Percentiles rank a stretch among this genome's conserved stretches.
Conservation (phyloP, 2,797 vertebrate species). For the Anniella stebbinsi region DNA sequence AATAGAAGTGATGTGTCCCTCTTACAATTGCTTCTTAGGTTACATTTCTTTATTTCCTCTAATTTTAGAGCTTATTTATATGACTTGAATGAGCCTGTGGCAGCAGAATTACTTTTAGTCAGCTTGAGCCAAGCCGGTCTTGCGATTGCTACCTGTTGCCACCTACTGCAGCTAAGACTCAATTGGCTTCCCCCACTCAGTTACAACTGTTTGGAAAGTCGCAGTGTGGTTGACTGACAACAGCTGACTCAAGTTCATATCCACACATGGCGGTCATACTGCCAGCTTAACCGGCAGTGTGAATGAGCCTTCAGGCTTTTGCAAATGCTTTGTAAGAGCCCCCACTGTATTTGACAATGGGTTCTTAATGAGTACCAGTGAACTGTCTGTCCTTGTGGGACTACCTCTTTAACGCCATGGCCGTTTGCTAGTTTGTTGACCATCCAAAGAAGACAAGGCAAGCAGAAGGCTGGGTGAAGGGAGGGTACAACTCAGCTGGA, state of each 20-base stretch:
- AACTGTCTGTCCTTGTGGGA: background rate
- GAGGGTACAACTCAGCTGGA: background rate
- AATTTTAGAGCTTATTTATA: background rate
- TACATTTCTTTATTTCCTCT: background rate
- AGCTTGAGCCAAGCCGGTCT: background rate
- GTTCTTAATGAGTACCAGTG: background rate
- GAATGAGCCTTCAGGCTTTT: background rate
- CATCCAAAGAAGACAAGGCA: background rate
- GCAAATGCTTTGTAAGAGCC: background rate
- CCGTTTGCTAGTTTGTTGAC: background rate
- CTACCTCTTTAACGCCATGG: background rate
- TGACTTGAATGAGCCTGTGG: background rate
- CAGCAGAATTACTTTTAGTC: background rate
- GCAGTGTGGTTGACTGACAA: background rate
- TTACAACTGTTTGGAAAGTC: background rate
- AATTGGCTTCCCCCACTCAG: background rate
- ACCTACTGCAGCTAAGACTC: background rate
- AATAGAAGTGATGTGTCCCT: too few relatives aligned
- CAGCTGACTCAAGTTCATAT: background rate
- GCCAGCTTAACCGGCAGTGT: background rate
- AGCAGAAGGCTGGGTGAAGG: conserved; percentile 9
- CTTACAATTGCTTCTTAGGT: background rate
- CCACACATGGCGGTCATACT: background rate
- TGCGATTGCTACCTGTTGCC: background rate
- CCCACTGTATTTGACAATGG: background rate